Conservation (phyloP, 2,797 vertebrate genomes). For the Capromys pilorides region DNA sequence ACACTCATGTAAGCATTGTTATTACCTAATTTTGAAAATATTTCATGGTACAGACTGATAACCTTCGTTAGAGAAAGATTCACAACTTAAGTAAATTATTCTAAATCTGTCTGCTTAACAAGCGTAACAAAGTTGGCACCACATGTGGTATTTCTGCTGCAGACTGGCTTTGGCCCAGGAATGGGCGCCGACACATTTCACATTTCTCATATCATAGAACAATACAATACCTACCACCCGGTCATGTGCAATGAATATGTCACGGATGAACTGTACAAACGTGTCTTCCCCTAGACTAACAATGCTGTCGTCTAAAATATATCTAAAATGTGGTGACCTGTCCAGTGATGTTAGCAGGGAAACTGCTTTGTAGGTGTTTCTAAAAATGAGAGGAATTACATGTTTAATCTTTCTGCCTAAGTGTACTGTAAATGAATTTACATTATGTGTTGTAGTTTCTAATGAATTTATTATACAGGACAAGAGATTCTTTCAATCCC, state of each 20-base stretch:
- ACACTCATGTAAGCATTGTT: constrained; percentile 11
- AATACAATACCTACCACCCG: background rate
- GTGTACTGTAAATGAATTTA: constrained; percentile 53
- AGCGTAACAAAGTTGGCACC: constrained; percentile 14
- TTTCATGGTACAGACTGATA: background rate
- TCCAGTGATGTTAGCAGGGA: constrained; percentile 25
- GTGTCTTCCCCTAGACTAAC: background rate
- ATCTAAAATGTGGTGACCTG: background rate
- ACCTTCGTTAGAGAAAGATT: constrained; percentile 28
- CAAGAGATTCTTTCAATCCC: constrained; percentile 28
- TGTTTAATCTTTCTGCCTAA: constrained; percentile 29
- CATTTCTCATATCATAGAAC: constrained; percentile 33
- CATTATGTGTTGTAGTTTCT: background rate
- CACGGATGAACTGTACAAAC: background rate
- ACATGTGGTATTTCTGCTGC: background rate
- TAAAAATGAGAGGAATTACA: constrained; percentile 40
- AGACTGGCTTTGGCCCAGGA: background rate
- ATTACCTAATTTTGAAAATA: constrained; percentile 31
- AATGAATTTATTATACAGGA: constrained; percentile 16
- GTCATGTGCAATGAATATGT: constrained; percentile 34
- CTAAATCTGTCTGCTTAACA: background rate
- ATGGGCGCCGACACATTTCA: constrained; percentile 9
- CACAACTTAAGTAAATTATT: constrained; percentile 36
- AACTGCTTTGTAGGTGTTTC: constrained; percentile 26
- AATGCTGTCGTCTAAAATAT: background rate